These are phyloP conservation scores for Holacanthus passer DNA, from an alignment of 2,113 vertebrate genomes.

Conservation along the genomic window DNA sequence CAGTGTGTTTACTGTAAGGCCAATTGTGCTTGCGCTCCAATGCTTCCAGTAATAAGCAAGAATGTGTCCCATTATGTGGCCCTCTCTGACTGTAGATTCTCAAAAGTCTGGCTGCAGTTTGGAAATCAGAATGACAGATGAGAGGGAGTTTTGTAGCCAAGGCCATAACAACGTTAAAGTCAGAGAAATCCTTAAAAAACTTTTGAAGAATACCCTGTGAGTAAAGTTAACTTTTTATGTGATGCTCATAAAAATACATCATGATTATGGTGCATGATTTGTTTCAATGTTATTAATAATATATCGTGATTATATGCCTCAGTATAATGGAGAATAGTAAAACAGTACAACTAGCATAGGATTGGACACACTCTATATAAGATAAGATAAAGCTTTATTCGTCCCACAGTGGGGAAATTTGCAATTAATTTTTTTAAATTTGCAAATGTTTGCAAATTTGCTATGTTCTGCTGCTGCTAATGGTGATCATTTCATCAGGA, in stretches of 20 bases:
- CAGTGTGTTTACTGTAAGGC: conserved; percentile 67
- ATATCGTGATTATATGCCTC: not conserved
- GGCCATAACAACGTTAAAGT: conserved; percentile 35
- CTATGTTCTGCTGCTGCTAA: not conserved
- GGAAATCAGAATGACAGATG: conserved; percentile 46
- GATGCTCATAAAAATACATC: conserved; percentile 1
- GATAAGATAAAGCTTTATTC: no score
- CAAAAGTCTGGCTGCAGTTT: conserved; percentile 38
- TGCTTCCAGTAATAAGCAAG: conserved; percentile 66
- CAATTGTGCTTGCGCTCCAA: conserved; percentile 54
- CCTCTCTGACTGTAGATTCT: conserved; percentile 31
- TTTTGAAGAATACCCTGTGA: not conserved
- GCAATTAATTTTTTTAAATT: no score
- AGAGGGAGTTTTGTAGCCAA: conserved; percentile 21
- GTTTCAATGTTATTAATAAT: not conserved
- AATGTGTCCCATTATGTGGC: conserved; percentile 56
- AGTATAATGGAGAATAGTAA: not conserved
- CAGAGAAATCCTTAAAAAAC: conserved; percentile 15
- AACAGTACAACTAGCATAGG: not conserved
- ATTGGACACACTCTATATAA: not conserved
- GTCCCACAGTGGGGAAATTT: no score
- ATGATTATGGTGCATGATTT: not conserved
- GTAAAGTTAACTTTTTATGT: conserved; percentile 17
- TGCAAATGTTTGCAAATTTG: no score
- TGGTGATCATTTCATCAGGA: not conserved